Base-by-base conservation (phyloP, 2,888 invertebrate genomes). In the Ecdyonurus torrentis region DNA sequence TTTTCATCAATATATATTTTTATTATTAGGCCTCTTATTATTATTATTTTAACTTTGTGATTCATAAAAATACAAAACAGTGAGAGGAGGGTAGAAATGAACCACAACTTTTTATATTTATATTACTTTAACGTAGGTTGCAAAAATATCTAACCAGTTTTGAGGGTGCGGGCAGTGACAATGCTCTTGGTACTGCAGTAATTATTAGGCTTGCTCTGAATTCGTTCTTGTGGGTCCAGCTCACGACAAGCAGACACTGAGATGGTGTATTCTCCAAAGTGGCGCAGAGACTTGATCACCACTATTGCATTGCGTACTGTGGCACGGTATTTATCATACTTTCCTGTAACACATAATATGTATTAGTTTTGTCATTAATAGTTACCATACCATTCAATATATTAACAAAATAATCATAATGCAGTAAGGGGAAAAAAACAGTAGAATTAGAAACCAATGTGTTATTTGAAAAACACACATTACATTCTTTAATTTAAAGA, bases 181-280 rank as follows among this genome's bases (percentile, higher is more conserved):
- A 77, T 74, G 20, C 66, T 76, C 75, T 5, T 64, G 15, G 72
- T 71, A 66, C 83, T 83, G 73, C 89, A 89, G 72, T 76, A 70
- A n/a, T n/a, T n/a, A 55, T 68, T 77, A 19, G 71, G 71, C 68
- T 59, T 64, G 65, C 58, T 19, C 63, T 55, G 19, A 18, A 19
- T 65, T 19, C 72, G 72, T 25, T 75, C 75, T 68, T 82, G 81
- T 64, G 69, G 53, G 10, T 68, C 68, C 64, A 73, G 73, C 68
- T 81, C 79, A n/a, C 91, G 83, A 69, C 92, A 93, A 2, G 90
- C 91, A 74, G 82, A 81, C 60, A 93, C 82, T 55, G 70, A 69
- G 23, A 92, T 83, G 20, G 83, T 82, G 75, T 93, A 92, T 69
- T 80, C 78, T 0, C 89, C 84, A 74, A 83, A 92, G 76, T 93